Percentiles rank a stretch among this genome's conserved stretches.
Evolutionary conservation across 1,140 invertebrate genomes (phyloP).

Genomic region (Linepithema humile): DNA sequence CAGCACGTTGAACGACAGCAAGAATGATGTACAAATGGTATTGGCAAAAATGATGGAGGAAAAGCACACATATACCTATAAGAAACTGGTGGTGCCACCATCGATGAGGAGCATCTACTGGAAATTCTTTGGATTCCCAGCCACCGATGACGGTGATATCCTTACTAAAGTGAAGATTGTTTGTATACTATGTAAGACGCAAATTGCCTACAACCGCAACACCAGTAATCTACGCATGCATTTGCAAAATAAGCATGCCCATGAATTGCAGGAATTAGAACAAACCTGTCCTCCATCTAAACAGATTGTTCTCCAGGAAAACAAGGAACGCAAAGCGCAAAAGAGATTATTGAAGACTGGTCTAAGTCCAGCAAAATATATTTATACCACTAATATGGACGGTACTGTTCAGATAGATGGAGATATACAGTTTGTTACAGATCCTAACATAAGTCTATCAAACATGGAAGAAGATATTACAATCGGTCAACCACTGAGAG

Average conservation of each 20-base stretch:
- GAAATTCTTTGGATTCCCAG: constrained; percentile 88
- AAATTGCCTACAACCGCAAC: constrained; percentile 87
- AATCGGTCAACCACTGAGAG: constrained; percentile 77
- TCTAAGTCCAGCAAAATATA: constrained; percentile 76
- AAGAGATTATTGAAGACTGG: constrained; percentile 79
- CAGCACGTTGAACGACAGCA: constrained; percentile 42
- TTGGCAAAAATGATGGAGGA: constrained; percentile 82
- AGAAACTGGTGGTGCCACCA: constrained; percentile 85
- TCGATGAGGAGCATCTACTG: constrained; percentile 88
- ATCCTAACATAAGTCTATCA: constrained; percentile 78
- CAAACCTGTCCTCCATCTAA: constrained; percentile 75
- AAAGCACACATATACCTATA: constrained; percentile 82
- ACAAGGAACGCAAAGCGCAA: constrained; percentile 81
- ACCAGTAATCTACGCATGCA: constrained; percentile 87
- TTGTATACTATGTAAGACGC: constrained; percentile 86
- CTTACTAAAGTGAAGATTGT: constrained; percentile 88
- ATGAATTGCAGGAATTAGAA: constrained; percentile 83
- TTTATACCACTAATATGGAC: constrained; percentile 82
- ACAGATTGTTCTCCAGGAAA: constrained; percentile 72
- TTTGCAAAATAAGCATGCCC: constrained; percentile 86
- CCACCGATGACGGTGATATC: constrained; percentile 86
- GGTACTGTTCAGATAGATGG: constrained; percentile 83
- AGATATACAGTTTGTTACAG: constrained; percentile 83
- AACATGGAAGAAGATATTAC: constrained; percentile 79
- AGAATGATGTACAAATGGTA: constrained; percentile 77